These are phyloP conservation scores for Centroberyx gerrardi DNA, from an alignment of 2,797 vertebrate species.

Conservation along the genomic window DNA sequence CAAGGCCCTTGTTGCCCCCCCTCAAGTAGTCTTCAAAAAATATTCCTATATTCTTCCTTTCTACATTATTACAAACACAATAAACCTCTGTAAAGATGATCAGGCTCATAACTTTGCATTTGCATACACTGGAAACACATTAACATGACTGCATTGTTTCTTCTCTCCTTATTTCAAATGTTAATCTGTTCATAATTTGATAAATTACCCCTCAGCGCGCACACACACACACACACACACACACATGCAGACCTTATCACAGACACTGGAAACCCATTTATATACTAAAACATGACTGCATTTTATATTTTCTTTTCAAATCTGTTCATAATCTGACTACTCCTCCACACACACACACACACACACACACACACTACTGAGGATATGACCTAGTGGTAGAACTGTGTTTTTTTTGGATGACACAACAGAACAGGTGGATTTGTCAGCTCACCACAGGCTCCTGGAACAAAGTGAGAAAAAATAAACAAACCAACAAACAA, in stretches of 20 bases:
- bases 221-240: conserved; percentile 16
- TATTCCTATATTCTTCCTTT: neutral
- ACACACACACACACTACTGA: conserved; percentile 13
- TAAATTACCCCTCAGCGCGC: neutral
- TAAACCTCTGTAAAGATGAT: neutral
- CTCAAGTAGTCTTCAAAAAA: too few species aligned
- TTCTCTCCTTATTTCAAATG: neutral
- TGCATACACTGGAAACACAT: too few species aligned
- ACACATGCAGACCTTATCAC: neutral
- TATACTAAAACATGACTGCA: neutral
- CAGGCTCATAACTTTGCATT: neutral
- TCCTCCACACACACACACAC: neutral
- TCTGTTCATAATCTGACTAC: neutral
- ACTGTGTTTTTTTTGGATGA: conserved; percentile 40
- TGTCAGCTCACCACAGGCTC: conserved; percentile 53
- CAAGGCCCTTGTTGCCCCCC: neutral
- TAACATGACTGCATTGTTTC: neutral
- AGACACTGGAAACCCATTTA: too few species aligned
- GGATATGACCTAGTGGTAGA: conserved; percentile 19
- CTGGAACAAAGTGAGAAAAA: conserved; percentile 53
- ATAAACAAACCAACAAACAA: conserved; percentile 52
- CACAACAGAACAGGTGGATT: conserved; percentile 49
- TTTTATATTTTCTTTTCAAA: neutral
- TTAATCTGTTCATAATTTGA: neutral
- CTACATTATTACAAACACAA: neutral